Evolutionary conservation across 1,140 invertebrate genomes (phyloP).

Genomic region (Anadara kagoshimensis): DNA sequence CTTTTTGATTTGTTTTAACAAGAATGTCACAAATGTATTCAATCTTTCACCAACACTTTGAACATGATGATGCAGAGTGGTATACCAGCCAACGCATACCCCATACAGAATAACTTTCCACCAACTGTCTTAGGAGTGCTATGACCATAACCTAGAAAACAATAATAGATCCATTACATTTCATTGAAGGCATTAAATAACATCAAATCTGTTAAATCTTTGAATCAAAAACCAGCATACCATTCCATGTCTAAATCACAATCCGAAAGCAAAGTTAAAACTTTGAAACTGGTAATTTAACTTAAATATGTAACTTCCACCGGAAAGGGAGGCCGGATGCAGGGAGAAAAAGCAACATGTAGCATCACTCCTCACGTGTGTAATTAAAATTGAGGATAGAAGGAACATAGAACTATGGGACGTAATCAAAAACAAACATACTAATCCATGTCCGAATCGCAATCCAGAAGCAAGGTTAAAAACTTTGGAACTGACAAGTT

Average conservation of each 20-base stretch:
- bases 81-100: slow-evolving; percentile 72
- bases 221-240: not conserved
- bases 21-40: slow-evolving; percentile 72
- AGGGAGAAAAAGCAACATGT: too few relatives aligned
- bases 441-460: too few relatives aligned
- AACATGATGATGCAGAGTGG: slow-evolving; percentile 74
- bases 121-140: slow-evolving; percentile 74
- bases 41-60: slow-evolving; percentile 74
- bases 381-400: too few relatives aligned
- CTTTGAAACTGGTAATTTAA: not conserved
- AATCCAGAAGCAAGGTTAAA: too few relatives aligned
- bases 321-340: not conserved
- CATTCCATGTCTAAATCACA: not conserved
- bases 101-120: slow-evolving; percentile 74
- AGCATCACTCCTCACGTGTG: too few relatives aligned
- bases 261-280: not conserved
- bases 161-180: not conserved
- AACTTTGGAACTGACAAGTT: too few relatives aligned
- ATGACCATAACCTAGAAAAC: slow-evolving; percentile 75
- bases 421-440: too few relatives aligned
- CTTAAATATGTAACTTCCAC: too few relatives aligned
- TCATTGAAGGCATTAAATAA: not conserved
- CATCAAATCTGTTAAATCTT: not conserved
- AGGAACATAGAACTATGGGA: too few relatives aligned
- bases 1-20: slow-evolving; percentile 68